Percentiles rank a stretch among this genome's conserved stretches.
These are phyloP conservation scores for Arvicanthis niloticus DNA, from an alignment of 2,113 vertebrate species.

Conservation along the genomic window DNA sequence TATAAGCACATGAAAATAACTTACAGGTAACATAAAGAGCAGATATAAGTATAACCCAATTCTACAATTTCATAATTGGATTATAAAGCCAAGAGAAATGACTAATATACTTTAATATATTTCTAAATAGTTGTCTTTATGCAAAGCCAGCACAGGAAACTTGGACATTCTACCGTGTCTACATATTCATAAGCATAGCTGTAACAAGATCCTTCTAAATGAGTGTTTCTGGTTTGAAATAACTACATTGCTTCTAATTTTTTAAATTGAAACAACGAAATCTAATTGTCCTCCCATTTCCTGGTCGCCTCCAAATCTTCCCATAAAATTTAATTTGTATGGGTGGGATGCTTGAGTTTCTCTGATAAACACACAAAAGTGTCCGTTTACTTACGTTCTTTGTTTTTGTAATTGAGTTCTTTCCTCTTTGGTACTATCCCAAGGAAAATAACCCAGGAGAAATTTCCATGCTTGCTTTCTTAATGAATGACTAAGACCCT, in stretches of 20 bases:
- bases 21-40: constrained; percentile 36
- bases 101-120: not conserved
- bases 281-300: constrained; percentile 25
- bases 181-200: constrained; percentile 23
- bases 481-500: constrained; percentile 94
- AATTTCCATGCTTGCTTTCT: constrained; percentile 98
- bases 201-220: not conserved
- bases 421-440: constrained; percentile 95
- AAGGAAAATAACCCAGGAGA: constrained; percentile 95
- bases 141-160: not conserved
- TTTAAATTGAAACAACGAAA: constrained; percentile 60
- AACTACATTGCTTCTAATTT: constrained; percentile 48
- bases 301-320: constrained; percentile 18
- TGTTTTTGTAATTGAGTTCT: constrained; percentile 91
- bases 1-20: constrained; percentile 42
- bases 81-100: constrained; percentile 9
- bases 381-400: constrained; percentile 90
- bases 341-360: constrained; percentile 26
- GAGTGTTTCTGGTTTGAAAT: constrained; percentile 51
- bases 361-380: constrained; percentile 45
- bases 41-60: constrained; percentile 5
- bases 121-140: not conserved
- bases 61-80: constrained; percentile 56
- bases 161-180: not conserved
- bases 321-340: constrained; percentile 34